Conservation (phyloP, 30 jellyfish, hydroid and myxozoan species). For the Aurelia sp. region DNA sequence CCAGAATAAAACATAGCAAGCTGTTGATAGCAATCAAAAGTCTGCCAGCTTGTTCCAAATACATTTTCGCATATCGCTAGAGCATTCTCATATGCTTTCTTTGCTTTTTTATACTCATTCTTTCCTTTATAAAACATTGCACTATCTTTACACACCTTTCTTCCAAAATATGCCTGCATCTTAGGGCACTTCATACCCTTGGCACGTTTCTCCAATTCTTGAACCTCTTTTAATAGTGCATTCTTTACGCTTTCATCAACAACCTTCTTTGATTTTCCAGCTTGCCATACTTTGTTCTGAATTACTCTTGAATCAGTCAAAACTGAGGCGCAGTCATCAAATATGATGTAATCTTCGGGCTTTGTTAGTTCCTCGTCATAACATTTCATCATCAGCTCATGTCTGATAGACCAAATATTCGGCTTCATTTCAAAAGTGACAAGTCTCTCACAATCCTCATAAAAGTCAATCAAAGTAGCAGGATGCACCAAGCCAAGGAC, state of each 20-base stretch:
- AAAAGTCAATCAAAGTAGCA: constrained; percentile 6
- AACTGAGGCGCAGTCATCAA: too few species aligned
- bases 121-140: too few species aligned
- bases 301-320: too few species aligned
- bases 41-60: constrained; percentile 16
- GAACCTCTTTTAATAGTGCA: too few species aligned
- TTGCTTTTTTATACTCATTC: neutral
- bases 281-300: too few species aligned
- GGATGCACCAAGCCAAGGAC: constrained; percentile 21
- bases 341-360: too few species aligned
- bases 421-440: neutral
- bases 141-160: too few species aligned
- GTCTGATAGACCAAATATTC: constrained; percentile 20
- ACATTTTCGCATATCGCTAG: neutral
- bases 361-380: neutral
- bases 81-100: neutral
- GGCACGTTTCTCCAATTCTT: too few species aligned
- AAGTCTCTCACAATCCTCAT: constrained; percentile 15
- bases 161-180: too few species aligned
- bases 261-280: too few species aligned
- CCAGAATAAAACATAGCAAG: constrained; percentile 1
- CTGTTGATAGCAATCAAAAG: constrained; percentile 32
- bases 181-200: too few species aligned
- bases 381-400: constrained; percentile 15
- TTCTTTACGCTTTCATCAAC: too few species aligned